Base-by-base conservation (phyloP, 2,113 vertebrate species). In the Protobothrops mucrosquamatus region DNA sequence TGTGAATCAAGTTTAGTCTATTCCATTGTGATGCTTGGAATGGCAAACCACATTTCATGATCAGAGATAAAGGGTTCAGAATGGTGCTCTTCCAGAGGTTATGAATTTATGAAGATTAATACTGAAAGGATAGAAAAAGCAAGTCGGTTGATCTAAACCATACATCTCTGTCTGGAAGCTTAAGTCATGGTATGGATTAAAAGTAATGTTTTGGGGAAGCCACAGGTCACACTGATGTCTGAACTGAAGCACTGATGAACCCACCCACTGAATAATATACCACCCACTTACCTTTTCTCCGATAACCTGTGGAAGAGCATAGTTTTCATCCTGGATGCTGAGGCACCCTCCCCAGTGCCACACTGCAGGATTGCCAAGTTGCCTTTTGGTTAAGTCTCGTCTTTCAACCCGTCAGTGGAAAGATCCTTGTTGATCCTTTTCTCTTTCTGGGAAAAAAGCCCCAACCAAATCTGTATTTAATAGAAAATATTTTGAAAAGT, bases 391-490 rank as follows among this genome's bases (percentile, higher is more conserved):
- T 56, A 39, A 57, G 64, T 95, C 95, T 94, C 55, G 18, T 74
- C 55, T 94, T 94, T 18, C 92, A 92, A 88, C 91, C 93, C 95
- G 91, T 94, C 93, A 93, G 92, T 95, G 93, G 90, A 92, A 96
- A 91, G 54, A 54, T 93, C 29, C 64, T 69, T 92, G 43, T 87
- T 61, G 43, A 86, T 89, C 24, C 1, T 64, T 61, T 91, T 81
- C 11, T 92, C 92, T 90, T 91, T 87, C 89, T 91, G 57, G 88
- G 59, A 95, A 94, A 48, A 87, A 94, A 95, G 87, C 61, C 64
- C 59, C 48, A 51, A 92, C 91, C 34, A 85, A 92, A 93, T 94
- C 95, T 97, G 93, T 88, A 18, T 96, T 96, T 96, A 96, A 96
- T 97, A 94, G 95, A 92, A 92, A 89, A 85, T 93, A 87, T 95